phyloP scores from a whole-genome alignment of 1,140 invertebrate species.

The Aphaenogaster ashmeadi region DNA sequence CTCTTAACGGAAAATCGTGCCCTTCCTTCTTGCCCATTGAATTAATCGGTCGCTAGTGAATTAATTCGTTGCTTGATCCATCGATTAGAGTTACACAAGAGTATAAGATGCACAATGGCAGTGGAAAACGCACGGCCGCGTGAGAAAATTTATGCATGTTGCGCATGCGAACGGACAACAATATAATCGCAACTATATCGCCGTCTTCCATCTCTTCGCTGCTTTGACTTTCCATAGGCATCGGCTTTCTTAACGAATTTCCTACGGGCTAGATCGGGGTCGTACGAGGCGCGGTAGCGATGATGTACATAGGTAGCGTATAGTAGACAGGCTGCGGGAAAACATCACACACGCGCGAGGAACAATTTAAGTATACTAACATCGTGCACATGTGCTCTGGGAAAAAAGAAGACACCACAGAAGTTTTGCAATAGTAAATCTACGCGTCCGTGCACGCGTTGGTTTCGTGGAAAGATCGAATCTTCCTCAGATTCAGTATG shows the following conservation, averaged over 20 bases:
- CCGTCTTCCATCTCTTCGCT: slow-evolving; percentile 66
- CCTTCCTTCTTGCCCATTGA: not conserved
- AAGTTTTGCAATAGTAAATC: slow-evolving; percentile 38
- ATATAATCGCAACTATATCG: slow-evolving; percentile 60
- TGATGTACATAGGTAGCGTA: slow-evolving; percentile 12
- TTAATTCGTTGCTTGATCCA: slow-evolving; percentile 53
- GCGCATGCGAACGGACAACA: slow-evolving; percentile 66
- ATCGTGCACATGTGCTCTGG: slow-evolving; percentile 34
- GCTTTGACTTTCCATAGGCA: slow-evolving; percentile 72
- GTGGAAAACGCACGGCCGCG: slow-evolving; percentile 44
- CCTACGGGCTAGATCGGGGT: slow-evolving; percentile 72
- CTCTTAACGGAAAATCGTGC: not conserved
- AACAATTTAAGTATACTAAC: slow-evolving; percentile 47
- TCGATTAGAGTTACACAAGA: slow-evolving; percentile 72
- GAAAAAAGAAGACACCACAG: slow-evolving; percentile 34
- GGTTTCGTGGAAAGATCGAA: slow-evolving; percentile 31
- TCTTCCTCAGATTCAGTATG: slow-evolving; percentile 7
- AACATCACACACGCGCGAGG: slow-evolving; percentile 20
- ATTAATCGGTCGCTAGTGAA: slow-evolving; percentile 58
- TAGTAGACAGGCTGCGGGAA: slow-evolving; percentile 28
- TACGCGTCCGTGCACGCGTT: not conserved
- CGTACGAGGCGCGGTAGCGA: slow-evolving; percentile 32
- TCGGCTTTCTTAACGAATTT: slow-evolving; percentile 62
- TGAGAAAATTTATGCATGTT: slow-evolving; percentile 70
- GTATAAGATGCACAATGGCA: slow-evolving; percentile 40